These are phyloP conservation scores for Anoplophora glabripennis DNA, from an alignment of 1,140 invertebrate genomes.

Conservation along the genomic window DNA sequence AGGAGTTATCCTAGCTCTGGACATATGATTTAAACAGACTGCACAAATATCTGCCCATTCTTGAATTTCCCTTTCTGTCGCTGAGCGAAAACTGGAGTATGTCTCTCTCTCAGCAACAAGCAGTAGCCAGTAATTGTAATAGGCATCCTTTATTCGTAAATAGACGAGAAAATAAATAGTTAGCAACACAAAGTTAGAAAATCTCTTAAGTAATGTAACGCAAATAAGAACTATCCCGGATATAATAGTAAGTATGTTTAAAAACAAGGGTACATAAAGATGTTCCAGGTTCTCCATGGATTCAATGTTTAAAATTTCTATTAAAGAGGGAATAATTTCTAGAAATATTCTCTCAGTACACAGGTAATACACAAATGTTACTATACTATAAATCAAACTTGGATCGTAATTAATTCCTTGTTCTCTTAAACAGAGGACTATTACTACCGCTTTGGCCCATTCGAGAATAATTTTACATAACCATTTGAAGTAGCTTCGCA, in stretches of 20 bases:
- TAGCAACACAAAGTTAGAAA: conserved; percentile 44
- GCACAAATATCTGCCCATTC: conserved; percentile 72
- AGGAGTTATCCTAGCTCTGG: conserved; percentile 65
- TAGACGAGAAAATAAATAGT: conserved; percentile 65
- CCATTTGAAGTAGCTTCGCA: conserved; percentile 68
- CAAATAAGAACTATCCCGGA: conserved; percentile 42
- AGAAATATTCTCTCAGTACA: conserved; percentile 61
- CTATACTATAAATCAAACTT: conserved; percentile 56
- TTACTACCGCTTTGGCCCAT: conserved; percentile 73
- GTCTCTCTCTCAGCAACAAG: conserved; percentile 58
- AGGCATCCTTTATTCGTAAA: conserved; percentile 60
- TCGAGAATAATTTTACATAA: conserved; percentile 74
- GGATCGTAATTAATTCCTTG: conserved; percentile 72
- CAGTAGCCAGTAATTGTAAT: conserved; percentile 54
- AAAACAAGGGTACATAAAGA: conserved; percentile 61
- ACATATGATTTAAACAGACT: conserved; percentile 68
- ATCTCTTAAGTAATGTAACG: conserved; percentile 23
- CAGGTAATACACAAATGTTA: conserved; percentile 60
- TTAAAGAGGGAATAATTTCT: conserved; percentile 56
- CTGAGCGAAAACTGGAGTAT: conserved; percentile 61
- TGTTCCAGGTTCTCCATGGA: conserved; percentile 63
- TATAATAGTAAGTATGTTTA: conserved; percentile 55
- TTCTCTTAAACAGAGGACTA: conserved; percentile 70
- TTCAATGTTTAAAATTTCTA: conserved; percentile 57
- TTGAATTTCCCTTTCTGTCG: conserved; percentile 61